Base-by-base conservation (phyloP, 2,888 invertebrate genomes). In the Nudaria mundana region DNA sequence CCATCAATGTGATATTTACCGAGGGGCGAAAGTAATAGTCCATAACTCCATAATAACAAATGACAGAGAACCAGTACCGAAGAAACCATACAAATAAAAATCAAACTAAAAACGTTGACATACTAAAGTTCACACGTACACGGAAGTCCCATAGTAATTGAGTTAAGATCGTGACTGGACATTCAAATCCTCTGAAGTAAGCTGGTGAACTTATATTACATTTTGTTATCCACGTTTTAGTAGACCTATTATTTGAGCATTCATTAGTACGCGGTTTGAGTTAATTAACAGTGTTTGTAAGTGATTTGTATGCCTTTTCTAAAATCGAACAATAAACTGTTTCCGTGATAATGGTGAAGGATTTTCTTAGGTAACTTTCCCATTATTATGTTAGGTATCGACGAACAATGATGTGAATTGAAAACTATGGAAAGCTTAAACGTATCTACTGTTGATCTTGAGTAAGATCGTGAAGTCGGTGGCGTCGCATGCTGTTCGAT, bases 91-190 rank as follows among this genome's bases (percentile, higher is more conserved):
- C 25, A 50, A 40, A 48, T 24, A 16, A 34, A 47, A 58, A 40
- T 40, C 36, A 44, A 42, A 48, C 52, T 34, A 39, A 47, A 48
- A 37, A 40, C 40, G 37, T 37, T 48, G 45, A 46, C 50, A 49
- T 32, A 50, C 44, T 40, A 44, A 56, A 49, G 51, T 52, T 56
- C 56, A 48, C 43, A 45, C 47, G 51, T 42, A 50, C 56, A 42
- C 48, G 52, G 58, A 56, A 61, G 56, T 63, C 55, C 61, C 51
- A 51, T 45, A 56, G 55, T 70, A 71, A 69, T 70, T 63, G 49
- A 66, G 67, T 69, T 69, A 66, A 50, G 61, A 64, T 68, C 73
- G 72, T 70, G 69, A 67, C 63, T 60, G 61, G 60, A 61, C 56
- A 50, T 56, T 57, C 44, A 62, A 69, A 67, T 61, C 54, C 54